A percentile compares a stretch with the other conserved stretches of the same genome.
phyloP scores from a whole-genome alignment of 2,113 vertebrate species.

The Mystacornis crossleyi region DNA sequence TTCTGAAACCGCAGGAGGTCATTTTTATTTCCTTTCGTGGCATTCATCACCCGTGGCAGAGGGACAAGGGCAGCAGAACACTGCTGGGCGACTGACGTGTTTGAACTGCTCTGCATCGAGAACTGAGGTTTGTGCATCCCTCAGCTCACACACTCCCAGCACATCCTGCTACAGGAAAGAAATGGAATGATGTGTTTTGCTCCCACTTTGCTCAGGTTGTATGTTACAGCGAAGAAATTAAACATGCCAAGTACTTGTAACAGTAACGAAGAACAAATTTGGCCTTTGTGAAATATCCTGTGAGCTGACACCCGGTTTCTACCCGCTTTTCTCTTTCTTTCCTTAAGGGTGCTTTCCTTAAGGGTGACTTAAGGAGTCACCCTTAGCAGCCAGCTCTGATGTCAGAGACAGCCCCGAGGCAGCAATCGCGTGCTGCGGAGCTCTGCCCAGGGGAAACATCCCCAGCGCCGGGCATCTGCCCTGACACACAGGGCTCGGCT shows the following conservation, averaged over 20 bases:
- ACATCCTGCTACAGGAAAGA: background rate
- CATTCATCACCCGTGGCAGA: background rate
- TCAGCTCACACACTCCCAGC: background rate
- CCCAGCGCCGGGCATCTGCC: background rate
- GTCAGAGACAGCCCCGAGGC: background rate
- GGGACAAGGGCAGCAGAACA: background rate
- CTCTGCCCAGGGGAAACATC: background rate
- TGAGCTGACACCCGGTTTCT: background rate
- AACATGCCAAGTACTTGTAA: background rate
- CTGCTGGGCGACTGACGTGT: background rate
- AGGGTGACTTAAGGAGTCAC: too few species aligned
- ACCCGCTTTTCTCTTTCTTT: background rate
- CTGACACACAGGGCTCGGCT: rapidly evolving
- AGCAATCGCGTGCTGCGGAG: rapidly evolving
- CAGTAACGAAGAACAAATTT: background rate
- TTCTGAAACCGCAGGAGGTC: background rate
- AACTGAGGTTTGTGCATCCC: background rate
- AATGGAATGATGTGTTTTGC: background rate
- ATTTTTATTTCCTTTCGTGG: background rate
- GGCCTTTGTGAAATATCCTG: background rate
- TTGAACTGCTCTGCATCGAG: background rate
- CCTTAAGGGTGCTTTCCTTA: too few species aligned
- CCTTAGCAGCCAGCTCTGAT: background rate
- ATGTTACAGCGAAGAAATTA: background rate
- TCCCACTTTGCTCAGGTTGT: background rate